Percentiles rank a stretch among this genome's conserved stretches.
phyloP scores from a whole-genome alignment of 1,140 invertebrate species.

The Proctacanthus coquilletti region DNA sequence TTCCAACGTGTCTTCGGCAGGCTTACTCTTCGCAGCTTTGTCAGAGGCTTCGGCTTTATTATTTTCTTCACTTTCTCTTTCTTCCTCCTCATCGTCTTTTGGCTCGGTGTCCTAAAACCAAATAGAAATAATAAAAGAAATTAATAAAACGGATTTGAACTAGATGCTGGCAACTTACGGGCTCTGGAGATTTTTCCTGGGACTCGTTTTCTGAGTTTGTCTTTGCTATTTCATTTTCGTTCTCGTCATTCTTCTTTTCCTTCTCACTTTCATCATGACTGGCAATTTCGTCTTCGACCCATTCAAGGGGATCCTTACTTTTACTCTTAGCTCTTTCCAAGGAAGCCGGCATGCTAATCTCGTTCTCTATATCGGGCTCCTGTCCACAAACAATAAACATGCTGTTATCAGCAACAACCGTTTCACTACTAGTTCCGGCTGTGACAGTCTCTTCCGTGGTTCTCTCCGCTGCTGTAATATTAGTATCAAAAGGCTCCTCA shows the following conservation, averaged over 20 bases:
- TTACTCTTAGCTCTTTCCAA: constrained; percentile 15
- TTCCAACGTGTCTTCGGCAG: no score
- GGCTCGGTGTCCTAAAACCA: no score
- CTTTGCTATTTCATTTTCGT: constrained; percentile 17
- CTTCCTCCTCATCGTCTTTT: constrained; percentile 4
- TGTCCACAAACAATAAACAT: neutral
- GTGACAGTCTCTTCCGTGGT: constrained; percentile 9
- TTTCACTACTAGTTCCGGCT: neutral
- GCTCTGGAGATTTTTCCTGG: neutral
- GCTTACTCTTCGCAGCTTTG: no score
- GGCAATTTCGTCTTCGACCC: constrained; percentile 24
- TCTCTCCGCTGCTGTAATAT: neutral
- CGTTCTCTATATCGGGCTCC: neutral
- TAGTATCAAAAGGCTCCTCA: constrained; percentile 11
- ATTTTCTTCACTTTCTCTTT: constrained; percentile 23
- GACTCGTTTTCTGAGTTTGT: constrained; percentile 7
- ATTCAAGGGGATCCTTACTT: constrained; percentile 12
- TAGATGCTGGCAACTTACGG: neutral
- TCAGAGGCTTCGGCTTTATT: constrained; percentile 23
- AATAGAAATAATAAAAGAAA: neutral
- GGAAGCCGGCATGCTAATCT: constrained; percentile 15
- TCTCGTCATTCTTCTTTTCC: constrained; percentile 7
- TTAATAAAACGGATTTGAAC: neutral
- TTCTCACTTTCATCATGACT: constrained; percentile 15
- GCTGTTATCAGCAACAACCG: constrained; percentile 1